These are phyloP conservation scores for Puntigrus tetrazona DNA, from an alignment of 2,113 vertebrate genomes.

Conservation along the genomic window DNA sequence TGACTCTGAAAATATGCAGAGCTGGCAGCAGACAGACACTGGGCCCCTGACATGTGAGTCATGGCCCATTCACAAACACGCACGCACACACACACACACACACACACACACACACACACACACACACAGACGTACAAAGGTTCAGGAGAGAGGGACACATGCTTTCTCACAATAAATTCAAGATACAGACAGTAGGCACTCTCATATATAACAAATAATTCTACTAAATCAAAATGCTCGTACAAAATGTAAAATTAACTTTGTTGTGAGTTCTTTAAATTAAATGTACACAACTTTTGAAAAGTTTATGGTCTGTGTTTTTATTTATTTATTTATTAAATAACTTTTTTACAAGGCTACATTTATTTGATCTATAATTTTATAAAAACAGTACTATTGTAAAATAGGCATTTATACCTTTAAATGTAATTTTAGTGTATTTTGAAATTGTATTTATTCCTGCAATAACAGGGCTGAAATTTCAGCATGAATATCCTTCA, in stretches of 20 bases:
- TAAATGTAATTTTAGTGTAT: no score
- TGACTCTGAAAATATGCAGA: constrained; percentile 37
- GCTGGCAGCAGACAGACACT: constrained; percentile 31
- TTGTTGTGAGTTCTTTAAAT: not conserved
- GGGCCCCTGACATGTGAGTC: constrained; percentile 35
- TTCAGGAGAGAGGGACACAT: not conserved
- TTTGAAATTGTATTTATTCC: no score
- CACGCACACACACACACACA: constrained; percentile 9
- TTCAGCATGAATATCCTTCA: no score
- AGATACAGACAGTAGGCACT: not conserved
- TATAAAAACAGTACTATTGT: no score
- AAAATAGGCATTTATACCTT: no score
- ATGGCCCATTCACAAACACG: constrained; percentile 24
- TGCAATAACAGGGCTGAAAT: no score
- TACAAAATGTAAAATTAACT: not conserved
- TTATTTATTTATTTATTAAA: no score
- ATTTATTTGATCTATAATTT: no score
- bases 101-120: constrained; percentile 3
- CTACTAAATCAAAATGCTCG: no score
- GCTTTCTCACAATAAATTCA: constrained; percentile 3
- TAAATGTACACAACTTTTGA: no score
- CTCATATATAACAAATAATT: not conserved
- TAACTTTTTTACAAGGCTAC: no score
- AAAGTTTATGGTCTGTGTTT: no score
- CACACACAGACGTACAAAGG: not conserved